Evolutionary conservation across 1,140 invertebrate genomes (phyloP).

Genomic region (Drosophila ercepeae): DNA sequence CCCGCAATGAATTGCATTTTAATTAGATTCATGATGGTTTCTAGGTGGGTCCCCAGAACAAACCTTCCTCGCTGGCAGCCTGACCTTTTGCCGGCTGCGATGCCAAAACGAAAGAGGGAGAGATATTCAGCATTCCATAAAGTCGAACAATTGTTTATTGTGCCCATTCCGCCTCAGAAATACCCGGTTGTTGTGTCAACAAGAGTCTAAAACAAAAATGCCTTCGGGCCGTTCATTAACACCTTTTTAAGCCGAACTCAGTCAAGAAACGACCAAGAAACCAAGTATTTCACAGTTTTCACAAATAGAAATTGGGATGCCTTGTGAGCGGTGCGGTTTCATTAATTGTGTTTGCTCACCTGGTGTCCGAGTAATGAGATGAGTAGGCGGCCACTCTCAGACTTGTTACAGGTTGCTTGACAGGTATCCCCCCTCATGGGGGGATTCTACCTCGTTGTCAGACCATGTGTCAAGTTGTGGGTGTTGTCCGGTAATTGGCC

Average conservation of each 20-base stretch:
- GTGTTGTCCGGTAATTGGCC: slow-evolving; percentile 59
- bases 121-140: slow-evolving; percentile 56
- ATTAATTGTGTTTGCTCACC: slow-evolving; percentile 75
- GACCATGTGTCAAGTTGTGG: slow-evolving; percentile 26
- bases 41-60: slow-evolving; percentile 67
- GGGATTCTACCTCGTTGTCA: neutral
- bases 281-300: slow-evolving; percentile 60
- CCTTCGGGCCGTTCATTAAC: slow-evolving; percentile 75
- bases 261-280: neutral
- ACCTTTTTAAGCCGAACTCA: slow-evolving; percentile 62
- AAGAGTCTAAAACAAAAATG: slow-evolving; percentile 69
- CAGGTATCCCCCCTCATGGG: slow-evolving; percentile 3
- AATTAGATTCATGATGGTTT: slow-evolving; percentile 76
- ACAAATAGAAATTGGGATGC: slow-evolving; percentile 59
- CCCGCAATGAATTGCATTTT: slow-evolving; percentile 76
- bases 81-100: slow-evolving; percentile 55
- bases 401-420: slow-evolving; percentile 68
- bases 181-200: slow-evolving; percentile 70
- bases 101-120: slow-evolving; percentile 16
- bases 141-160: slow-evolving; percentile 67
- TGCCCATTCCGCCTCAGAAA: slow-evolving; percentile 43
- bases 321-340: slow-evolving; percentile 71
- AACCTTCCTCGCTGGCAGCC: slow-evolving; percentile 23
- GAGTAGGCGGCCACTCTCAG: slow-evolving; percentile 35
- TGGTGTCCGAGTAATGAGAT: slow-evolving; percentile 62